Evolutionary conservation across 2,113 vertebrate species (phyloP).

Genomic region (Bettongia penicillata): DNA sequence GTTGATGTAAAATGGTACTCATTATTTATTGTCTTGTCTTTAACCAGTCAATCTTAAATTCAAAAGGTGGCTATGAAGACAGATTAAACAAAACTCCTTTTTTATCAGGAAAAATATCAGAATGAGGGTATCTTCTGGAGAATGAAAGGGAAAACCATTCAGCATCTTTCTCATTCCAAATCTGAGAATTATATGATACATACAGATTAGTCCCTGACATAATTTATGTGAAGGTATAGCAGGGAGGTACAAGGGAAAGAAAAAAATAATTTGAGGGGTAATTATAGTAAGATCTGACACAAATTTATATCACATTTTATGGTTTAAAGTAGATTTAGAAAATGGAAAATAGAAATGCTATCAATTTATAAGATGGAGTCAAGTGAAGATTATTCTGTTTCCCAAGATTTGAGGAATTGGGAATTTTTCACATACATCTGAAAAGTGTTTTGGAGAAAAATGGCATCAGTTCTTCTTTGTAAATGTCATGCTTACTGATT

Average conservation of each 20-base stretch:
- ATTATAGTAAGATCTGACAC: not conserved
- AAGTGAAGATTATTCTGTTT: not conserved
- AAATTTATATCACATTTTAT: not conserved
- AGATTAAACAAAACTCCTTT: not conserved
- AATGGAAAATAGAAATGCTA: not conserved
- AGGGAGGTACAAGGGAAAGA: not conserved
- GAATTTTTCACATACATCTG: not conserved
- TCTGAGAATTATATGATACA: not conserved
- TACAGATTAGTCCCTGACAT: not conserved
- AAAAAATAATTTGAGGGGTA: not conserved
- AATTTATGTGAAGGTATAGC: not conserved
- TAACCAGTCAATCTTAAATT: not conserved
- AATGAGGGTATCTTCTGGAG: not conserved
- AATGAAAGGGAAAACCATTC: not conserved
- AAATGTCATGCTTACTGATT: not conserved
- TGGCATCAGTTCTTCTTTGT: not conserved
- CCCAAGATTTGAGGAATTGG: not conserved
- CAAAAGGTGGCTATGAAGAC: not conserved
- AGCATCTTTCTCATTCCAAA: not conserved
- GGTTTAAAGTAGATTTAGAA: not conserved
- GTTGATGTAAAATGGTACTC: not conserved
- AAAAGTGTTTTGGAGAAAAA: not conserved
- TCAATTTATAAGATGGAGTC: not conserved
- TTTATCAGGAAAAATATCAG: not conserved
- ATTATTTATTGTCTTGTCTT: not conserved